A percentile compares a stretch with the other conserved stretches of the same genome.
Evolutionary conservation across 2,113 vertebrate species (phyloP).

Genomic region (Grantiella picta): DNA sequence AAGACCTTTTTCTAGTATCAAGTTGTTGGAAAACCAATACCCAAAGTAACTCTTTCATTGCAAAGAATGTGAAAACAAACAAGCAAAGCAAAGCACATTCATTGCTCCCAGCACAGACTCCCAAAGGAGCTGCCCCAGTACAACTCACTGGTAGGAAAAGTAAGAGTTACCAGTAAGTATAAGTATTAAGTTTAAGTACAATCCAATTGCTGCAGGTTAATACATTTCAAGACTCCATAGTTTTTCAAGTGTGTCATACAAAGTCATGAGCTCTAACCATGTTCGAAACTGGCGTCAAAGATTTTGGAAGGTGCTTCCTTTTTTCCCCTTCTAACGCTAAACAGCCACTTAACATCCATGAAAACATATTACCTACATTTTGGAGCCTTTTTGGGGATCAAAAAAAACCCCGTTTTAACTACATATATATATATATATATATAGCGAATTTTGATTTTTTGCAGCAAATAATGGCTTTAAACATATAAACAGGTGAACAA

Average conservation of each 20-base stretch:
- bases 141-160: not conserved
- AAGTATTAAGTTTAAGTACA: not conserved
- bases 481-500: not conserved
- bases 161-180: not conserved
- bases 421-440: not conserved
- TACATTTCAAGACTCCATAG: not conserved
- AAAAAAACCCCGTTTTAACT: not conserved
- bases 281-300: not conserved
- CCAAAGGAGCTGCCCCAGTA: not conserved
- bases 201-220: not conserved
- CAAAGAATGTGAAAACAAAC: not conserved
- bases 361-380: not conserved
- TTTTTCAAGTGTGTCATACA: not conserved
- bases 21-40: not conserved
- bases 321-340: not conserved
- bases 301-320: not conserved
- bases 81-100: not conserved
- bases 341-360: not conserved
- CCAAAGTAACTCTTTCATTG: not conserved
- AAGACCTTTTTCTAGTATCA: not conserved
- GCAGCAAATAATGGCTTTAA: not conserved
- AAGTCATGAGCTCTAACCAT: not conserved
- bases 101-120: not conserved
- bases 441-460: not conserved
- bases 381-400: not conserved